These are phyloP conservation scores for Poecile atricapillus DNA, from an alignment of 2,113 vertebrate species.

Conservation along the genomic window DNA sequence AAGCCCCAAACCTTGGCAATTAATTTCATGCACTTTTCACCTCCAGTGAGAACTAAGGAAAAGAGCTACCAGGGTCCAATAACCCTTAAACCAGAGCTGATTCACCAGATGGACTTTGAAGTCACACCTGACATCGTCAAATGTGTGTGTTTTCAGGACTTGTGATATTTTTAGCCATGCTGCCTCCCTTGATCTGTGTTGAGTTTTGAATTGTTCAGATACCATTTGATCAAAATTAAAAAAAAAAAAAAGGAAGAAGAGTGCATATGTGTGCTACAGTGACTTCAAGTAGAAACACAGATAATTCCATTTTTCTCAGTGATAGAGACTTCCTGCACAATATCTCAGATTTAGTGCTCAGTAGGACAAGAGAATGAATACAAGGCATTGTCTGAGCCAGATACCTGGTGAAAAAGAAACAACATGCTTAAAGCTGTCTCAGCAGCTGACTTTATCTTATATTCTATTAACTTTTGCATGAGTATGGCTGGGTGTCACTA, in stretches of 20 bases:
- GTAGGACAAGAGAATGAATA: not conserved
- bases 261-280: not conserved
- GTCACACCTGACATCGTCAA: not conserved
- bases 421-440: not conserved
- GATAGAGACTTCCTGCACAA: not conserved
- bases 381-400: not conserved
- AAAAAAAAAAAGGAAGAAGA: not conserved
- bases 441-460: not conserved
- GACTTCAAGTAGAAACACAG: not conserved
- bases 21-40: not conserved
- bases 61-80: not conserved
- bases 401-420: not conserved
- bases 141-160: not conserved
- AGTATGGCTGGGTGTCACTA: not conserved
- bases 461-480: not conserved
- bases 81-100: not conserved
- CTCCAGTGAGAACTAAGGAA: not conserved
- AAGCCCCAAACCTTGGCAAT: not conserved
- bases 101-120: conserved; percentile 17
- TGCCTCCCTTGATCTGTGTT: not conserved
- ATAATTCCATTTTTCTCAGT: not conserved
- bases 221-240: not conserved
- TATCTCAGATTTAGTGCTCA: not conserved
- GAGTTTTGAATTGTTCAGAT: not conserved
- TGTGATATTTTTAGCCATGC: not conserved